Conservation (phyloP, 2,888 invertebrate species). For the Microctonus aethiopoides region DNA sequence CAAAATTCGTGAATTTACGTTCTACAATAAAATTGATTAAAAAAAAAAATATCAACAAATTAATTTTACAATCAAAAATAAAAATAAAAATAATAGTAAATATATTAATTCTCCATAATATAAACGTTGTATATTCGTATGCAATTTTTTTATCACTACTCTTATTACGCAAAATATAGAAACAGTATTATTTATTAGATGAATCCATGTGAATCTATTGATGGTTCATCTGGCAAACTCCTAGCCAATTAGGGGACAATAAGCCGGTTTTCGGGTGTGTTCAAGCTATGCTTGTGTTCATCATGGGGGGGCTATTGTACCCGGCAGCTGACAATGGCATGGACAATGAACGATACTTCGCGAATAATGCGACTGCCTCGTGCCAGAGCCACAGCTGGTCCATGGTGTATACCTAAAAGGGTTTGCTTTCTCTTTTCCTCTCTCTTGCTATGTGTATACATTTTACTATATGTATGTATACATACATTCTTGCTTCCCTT, state of each 20-base stretch:
- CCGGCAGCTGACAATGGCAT: slow-evolving; percentile 46
- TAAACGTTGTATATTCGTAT: no score
- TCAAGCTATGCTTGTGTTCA: slow-evolving; percentile 24
- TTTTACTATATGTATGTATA: not conserved
- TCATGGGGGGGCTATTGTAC: slow-evolving; percentile 43
- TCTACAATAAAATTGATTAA: no score
- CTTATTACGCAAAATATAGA: no score
- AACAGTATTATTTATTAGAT: slow-evolving; percentile 11
- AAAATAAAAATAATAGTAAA: no score
- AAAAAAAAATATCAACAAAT: no score
- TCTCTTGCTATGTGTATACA: not conserved
- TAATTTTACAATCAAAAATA: no score
- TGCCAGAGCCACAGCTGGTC: slow-evolving; percentile 41
- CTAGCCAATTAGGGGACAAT: slow-evolving; percentile 42
- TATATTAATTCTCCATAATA: no score
- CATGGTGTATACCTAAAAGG: slow-evolving; percentile 24
- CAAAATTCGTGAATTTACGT: no score
- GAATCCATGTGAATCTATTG: slow-evolving; percentile 25
- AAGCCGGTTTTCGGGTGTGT: slow-evolving; percentile 29
- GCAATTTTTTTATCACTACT: no score
- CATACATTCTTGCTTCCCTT: slow-evolving; percentile 3
- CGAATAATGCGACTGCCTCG: slow-evolving; percentile 45
- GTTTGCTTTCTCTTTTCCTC: slow-evolving; percentile 13
- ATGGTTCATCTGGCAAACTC: slow-evolving; percentile 33
- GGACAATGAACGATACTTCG: slow-evolving; percentile 39